Base-by-base conservation (phyloP, 2,113 vertebrate genomes). In the Andinoacara biseriatus region DNA sequence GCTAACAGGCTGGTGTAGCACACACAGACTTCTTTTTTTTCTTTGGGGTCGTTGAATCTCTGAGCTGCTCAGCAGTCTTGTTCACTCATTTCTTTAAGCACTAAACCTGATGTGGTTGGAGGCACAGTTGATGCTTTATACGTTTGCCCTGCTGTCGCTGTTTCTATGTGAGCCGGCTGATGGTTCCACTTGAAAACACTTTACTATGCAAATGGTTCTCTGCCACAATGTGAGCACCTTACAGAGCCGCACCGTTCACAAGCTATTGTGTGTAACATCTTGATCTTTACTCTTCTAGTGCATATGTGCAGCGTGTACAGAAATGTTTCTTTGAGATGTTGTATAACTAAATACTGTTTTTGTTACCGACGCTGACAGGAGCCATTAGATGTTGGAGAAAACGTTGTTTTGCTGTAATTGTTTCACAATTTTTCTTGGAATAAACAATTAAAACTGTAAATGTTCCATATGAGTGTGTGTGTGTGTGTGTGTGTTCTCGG, bases 381-480 rank as follows among this genome's bases (percentile, higher is more conserved):
- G 88, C 90, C 92, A 88, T 87, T 89, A 74, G 86, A 90, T 86
- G 80, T 91, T 89, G 87, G 79, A 89, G 35, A 72, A 93, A 84
- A 79, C 82, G 88, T 89, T 49, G 1, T 78, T 77, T 84, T 87
- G 69, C 72, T 94, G 90, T 94, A 92, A 93, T 94, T 93, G 62
- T 91, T 92, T 91, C 86, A 91, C 77, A 85, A 84, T 20, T 81
- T 93, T 94, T 94, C 92, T 91, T 90, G 77, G 20, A 94, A 94
- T 95, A 94, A 95, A 95, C 59, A 56, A 86, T 86, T 5, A 80
- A 75, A 85, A 80, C 6, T 11, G 38, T n/a, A 20, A 31, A 74
- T 38, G 17, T 69, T 49, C 11, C 7, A 18, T 54, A 29, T 54
- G 65, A 18, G 17, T 49, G 15, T 17, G 46, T 49, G 17, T 31